Conservation (phyloP, 1,140 invertebrate genomes). For the Drosophila tropicalis region DNA sequence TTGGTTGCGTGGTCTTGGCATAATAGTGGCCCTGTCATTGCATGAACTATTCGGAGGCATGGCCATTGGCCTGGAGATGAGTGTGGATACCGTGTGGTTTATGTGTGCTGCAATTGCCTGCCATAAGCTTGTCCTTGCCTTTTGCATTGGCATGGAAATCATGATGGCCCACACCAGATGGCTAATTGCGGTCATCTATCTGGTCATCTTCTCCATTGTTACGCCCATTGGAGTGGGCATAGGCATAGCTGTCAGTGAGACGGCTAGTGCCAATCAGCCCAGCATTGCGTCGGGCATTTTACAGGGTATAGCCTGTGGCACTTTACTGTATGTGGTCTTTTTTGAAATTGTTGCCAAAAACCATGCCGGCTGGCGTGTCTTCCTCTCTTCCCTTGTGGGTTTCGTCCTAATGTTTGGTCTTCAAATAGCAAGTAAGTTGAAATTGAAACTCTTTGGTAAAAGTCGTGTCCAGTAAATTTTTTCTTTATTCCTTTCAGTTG, state of each 20-base stretch:
- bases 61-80: slow-evolving; percentile 91
- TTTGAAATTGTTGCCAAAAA: slow-evolving; percentile 93
- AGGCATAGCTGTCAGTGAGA: slow-evolving; percentile 86
- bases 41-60: slow-evolving; percentile 96
- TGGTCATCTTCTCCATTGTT: slow-evolving; percentile 90
- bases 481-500: slow-evolving; percentile 39
- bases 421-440: slow-evolving; percentile 89
- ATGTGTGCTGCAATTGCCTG: slow-evolving; percentile 92
- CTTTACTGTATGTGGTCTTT: slow-evolving; percentile 95
- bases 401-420: slow-evolving; percentile 91
- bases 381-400: slow-evolving; percentile 88
- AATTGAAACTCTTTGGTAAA: too few species aligned
- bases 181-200: slow-evolving; percentile 87
- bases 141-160: slow-evolving; percentile 92
- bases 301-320: slow-evolving; percentile 85
- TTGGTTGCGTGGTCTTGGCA: slow-evolving; percentile 88
- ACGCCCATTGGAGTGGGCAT: slow-evolving; percentile 91
- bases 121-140: slow-evolving; percentile 94
- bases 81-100: slow-evolving; percentile 88
- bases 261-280: slow-evolving; percentile 85
- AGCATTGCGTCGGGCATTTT: slow-evolving; percentile 85
- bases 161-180: slow-evolving; percentile 87
- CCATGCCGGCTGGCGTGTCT: slow-evolving; percentile 88
- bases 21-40: slow-evolving; percentile 93
- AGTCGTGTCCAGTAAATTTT: not conserved